A percentile compares a stretch with the other conserved stretches of the same genome.
Conservation (phyloP, 2,888 invertebrate species). For the Hirtodrosophila cameraria region DNA sequence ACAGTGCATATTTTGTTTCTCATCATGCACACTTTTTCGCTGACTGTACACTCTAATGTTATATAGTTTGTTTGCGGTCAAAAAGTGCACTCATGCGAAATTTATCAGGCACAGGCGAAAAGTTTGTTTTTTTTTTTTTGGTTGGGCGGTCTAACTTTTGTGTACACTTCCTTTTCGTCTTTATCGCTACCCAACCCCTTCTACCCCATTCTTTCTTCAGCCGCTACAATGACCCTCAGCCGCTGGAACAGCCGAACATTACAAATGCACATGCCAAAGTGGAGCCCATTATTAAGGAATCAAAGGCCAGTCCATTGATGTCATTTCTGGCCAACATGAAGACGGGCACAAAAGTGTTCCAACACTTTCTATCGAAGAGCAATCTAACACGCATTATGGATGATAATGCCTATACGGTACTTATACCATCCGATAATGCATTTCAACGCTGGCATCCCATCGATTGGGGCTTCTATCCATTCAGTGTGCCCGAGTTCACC, state of each 20-base stretch:
- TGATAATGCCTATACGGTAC: slow-evolving; percentile 86
- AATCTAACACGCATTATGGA: slow-evolving; percentile 86
- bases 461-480: slow-evolving; percentile 89
- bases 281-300: slow-evolving; percentile 83
- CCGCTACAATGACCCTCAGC: slow-evolving; percentile 84
- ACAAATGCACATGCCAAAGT: slow-evolving; percentile 82
- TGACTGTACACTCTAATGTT: slow-evolving; percentile 59
- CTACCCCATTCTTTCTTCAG: slow-evolving; percentile 46
- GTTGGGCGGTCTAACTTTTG: slow-evolving; percentile 63
- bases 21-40: slow-evolving; percentile 18
- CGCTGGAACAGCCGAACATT: slow-evolving; percentile 82
- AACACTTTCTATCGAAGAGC: slow-evolving; percentile 87
- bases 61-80: slow-evolving; percentile 73
- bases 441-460: slow-evolving; percentile 89
- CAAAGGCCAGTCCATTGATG: slow-evolving; percentile 83
- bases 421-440: slow-evolving; percentile 88
- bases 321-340: slow-evolving; percentile 86
- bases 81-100: slow-evolving; percentile 75
- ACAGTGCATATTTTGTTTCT: too few relatives aligned
- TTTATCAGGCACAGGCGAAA: slow-evolving; percentile 65
- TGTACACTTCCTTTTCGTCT: slow-evolving; percentile 36
- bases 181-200: slow-evolving; percentile 8
- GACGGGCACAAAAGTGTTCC: slow-evolving; percentile 87
- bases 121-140: slow-evolving; percentile 48
- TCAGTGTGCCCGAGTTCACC: slow-evolving; percentile 88